phyloP scores from a whole-genome alignment of 2,888 invertebrate genomes.

The Eupithecia abbreviata region DNA sequence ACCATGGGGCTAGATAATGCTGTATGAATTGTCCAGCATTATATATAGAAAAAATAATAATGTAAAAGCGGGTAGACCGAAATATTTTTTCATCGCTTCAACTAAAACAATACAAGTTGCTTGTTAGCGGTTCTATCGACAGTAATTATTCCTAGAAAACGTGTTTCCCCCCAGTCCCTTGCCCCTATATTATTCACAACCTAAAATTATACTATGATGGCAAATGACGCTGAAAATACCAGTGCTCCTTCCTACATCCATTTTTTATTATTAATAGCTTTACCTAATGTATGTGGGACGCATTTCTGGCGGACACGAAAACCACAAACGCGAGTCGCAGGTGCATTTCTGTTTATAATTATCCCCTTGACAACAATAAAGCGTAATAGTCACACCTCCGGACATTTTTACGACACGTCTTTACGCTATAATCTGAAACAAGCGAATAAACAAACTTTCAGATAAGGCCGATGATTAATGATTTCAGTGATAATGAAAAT shows the following conservation, averaged over 20 bases:
- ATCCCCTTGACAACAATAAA: conserved; percentile 2
- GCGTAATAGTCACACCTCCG: conserved; percentile 19
- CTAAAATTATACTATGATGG: neutral
- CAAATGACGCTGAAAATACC: neutral
- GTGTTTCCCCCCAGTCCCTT: neutral
- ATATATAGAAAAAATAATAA: too few species aligned
- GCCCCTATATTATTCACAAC: neutral
- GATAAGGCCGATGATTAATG: conserved; percentile 32
- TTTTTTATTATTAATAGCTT: neutral
- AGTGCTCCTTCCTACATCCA: neutral
- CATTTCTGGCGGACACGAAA: conserved; percentile 9
- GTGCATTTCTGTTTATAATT: conserved; percentile 28
- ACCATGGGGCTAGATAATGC: too few species aligned
- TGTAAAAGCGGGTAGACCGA: too few species aligned
- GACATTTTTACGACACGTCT: conserved; percentile 34
- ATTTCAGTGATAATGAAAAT: conserved; percentile 26
- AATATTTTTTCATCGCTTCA: too few species aligned
- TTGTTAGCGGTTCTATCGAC: too few species aligned
- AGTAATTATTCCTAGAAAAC: neutral
- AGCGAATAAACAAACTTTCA: conserved; percentile 19
- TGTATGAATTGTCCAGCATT: too few species aligned
- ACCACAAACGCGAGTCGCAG: neutral
- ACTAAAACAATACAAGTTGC: too few species aligned
- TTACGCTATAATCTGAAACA: conserved; percentile 24
- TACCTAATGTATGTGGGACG: neutral